Evolutionary conservation across 1,140 invertebrate species (phyloP), one percentile per base, ranked within the genome.

Genomic region (Heliconius nattereri): DNA sequence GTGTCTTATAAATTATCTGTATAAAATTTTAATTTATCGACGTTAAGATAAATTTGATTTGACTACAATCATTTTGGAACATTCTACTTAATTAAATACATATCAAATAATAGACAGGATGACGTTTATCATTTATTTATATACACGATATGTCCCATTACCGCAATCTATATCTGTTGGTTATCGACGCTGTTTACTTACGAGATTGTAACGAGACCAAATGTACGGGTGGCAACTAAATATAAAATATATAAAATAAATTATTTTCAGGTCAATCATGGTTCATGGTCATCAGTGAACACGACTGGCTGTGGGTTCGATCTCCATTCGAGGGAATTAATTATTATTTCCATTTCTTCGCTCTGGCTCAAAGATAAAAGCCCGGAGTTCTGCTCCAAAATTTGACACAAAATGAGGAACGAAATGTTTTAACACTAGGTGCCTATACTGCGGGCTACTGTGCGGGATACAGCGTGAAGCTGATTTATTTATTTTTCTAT

Each of bases 81-180:
- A 26, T 16, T 66, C 26, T n/a, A 57, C 26, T 66, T 66, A 66
- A 29, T 66, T 66, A 29, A 29, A 66, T 23, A 29, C 26, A 11
- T 16, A 66, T 66, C 60, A 19, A 72, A 72, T n/a, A 20, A 32
- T 40, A 19, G 26, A 77, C 45, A 71, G 45, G 70, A 32, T 52
- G 35, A 54, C 45, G 16, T 71, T 77, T 35, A 77, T 77, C 76
- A 52, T 9, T 45, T 76, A 49, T 70, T 76, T 71, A 76, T 76
- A n/a, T n/a, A n/a, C 60, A 49, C 7, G 35, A 35, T 37, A 54
- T 54, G 45, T 77, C 37, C 70, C 76, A 71, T 77, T 71, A 71
- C 29, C 35, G 29, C 76, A 66, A 77, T 72, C 70, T 72, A 32
- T 49, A 72, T 45, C 26, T 70, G 76, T 70, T 49, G 32, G 19